Evolutionary conservation across 37 sponge, comb jelly and placozoan genomes (phyloP), one percentile per base, ranked within the genome.

Genomic region (Lycopodina hypogea): DNA sequence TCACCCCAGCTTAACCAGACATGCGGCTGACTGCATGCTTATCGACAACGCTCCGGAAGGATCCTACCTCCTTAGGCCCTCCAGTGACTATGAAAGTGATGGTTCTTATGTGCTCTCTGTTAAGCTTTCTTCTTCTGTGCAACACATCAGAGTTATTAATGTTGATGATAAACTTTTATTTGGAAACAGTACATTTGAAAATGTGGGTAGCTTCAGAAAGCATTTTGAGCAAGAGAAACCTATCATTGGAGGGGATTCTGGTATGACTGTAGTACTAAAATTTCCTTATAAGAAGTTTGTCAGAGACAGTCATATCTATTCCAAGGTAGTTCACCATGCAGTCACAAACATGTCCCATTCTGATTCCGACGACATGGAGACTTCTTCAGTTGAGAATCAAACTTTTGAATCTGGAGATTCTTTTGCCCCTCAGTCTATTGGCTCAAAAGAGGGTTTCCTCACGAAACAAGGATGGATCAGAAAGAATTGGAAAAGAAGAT

Each of bases 41-140:
- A 87, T 92, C 14, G 93, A 92, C 78, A 92, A 88, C 72, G 93
- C 93, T 30, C 93, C 89, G 0, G 93, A 92, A 78, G 93, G 93
- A 2, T 69, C 69, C 67, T 92, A 77, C 72, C 86, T 92, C 29
- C 78, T 92, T 23, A 71, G 93, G 28, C 85, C 93, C 19, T 75
- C 80, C 52, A 81, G 71, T 22, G 78, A 89, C 50, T n/a, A 58
- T 28, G 69, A 35, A 26, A 55, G 36, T 6, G 39, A 42, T 24
- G 56, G 41, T 19, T 21, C 37, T 15, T 89, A 80, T 56, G 80
- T 67, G 19, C 71, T 89, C 14, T 89, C 85, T 33, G 77, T 84
- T 1, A 89, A 89, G 74, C 75, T 74, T 37, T 90, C 89, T 28
- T 57, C 51, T 4, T 90, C 86, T 23, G 90, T 90, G 35, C 90